These are phyloP conservation scores for Dasypolia templi DNA, from an alignment of 2,888 invertebrate genomes.

Conservation along the genomic window DNA sequence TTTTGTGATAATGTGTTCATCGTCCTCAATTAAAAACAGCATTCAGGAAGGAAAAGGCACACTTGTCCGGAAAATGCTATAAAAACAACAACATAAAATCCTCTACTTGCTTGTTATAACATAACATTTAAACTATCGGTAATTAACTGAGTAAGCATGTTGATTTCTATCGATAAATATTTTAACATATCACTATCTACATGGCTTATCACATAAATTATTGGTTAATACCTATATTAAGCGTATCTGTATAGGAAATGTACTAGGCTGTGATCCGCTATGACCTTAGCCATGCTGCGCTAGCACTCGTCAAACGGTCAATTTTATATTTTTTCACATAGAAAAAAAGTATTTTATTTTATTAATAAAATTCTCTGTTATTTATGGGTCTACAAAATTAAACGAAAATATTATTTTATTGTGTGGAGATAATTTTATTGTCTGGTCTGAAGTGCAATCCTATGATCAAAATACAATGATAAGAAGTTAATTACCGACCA, in stretches of 20 bases:
- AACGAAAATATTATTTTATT: background rate
- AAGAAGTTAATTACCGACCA: background rate
- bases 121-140: conserved; percentile 18
- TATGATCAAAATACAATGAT: background rate
- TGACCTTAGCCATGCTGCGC: conserved; percentile 48
- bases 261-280: conserved; percentile 56
- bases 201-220: conserved; percentile 62
- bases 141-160: conserved; percentile 23
- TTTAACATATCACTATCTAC: conserved; percentile 44
- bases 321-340: conserved; percentile 6
- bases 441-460: background rate
- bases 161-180: conserved; percentile 32
- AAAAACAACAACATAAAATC: conserved; percentile 36
- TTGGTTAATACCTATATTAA: conserved; percentile 52
- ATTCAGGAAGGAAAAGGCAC: conserved; percentile 29
- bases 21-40: conserved; percentile 25
- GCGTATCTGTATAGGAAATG: conserved; percentile 65
- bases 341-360: background rate
- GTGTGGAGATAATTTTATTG: background rate
- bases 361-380: background rate
- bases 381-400: background rate
- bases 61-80: conserved; percentile 37
- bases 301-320: conserved; percentile 19
- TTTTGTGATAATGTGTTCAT: background rate
- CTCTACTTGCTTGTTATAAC: background rate